Conservation (phyloP, 1,140 invertebrate genomes). For the Saccostrea glomerata region DNA sequence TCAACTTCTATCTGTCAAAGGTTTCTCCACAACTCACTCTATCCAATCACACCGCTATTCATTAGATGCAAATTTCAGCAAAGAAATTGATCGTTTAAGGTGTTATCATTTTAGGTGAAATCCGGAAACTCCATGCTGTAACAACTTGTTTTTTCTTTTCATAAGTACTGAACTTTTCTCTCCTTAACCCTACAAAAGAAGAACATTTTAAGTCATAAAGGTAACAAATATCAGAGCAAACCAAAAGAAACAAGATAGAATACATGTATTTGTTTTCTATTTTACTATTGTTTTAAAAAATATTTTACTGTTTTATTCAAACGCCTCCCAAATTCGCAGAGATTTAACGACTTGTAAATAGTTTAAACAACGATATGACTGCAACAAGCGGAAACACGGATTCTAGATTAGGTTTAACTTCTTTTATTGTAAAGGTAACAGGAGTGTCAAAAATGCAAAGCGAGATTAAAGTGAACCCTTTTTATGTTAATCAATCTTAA, state of each 20-base stretch:
- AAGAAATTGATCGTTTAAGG: constrained; percentile 30
- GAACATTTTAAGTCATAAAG: not conserved
- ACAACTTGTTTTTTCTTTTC: not conserved
- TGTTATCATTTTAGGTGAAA: constrained; percentile 32
- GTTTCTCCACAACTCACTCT: not conserved
- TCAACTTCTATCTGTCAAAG: constrained; percentile 2
- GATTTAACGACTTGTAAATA: not conserved
- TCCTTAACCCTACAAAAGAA: constrained; percentile 4
- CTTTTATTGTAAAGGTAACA: not conserved
- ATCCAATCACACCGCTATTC: constrained; percentile 16
- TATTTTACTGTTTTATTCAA: not conserved
- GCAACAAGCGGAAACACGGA: constrained; percentile 20
- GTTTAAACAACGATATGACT: not conserved
- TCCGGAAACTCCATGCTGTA: constrained; percentile 29
- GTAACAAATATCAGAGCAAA: not conserved
- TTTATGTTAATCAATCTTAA: constrained; percentile 13
- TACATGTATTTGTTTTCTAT: not conserved
- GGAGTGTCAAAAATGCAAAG: constrained; percentile 26
- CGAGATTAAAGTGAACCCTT: not conserved
- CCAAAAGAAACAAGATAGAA: not conserved
- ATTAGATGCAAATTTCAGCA: constrained; percentile 31
- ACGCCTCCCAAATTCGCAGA: not conserved
- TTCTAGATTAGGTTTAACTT: not conserved
- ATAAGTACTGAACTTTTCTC: not conserved
- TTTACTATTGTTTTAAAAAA: not conserved